Percentiles rank a stretch among this genome's conserved stretches.
phyloP scores from a whole-genome alignment of 2,888 invertebrate genomes.

The Hyalella azteca region DNA sequence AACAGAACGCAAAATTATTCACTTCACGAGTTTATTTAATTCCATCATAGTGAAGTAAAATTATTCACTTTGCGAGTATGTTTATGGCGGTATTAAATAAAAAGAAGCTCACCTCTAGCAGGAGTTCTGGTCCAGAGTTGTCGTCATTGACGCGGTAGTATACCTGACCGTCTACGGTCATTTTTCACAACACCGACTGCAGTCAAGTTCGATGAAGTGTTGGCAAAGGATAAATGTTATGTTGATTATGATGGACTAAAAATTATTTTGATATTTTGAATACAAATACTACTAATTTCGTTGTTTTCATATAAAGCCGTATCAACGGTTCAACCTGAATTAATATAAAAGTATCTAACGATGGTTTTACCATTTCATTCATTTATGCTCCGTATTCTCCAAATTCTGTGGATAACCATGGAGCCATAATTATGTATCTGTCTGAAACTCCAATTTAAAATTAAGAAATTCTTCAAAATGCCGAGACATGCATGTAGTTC shows the following conservation, averaged over 20 bases:
- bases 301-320: not conserved
- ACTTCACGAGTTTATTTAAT: too few relatives aligned
- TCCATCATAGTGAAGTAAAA: too few relatives aligned
- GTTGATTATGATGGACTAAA: not conserved
- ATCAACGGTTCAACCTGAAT: not conserved
- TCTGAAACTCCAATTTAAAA: too few relatives aligned
- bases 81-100: too few relatives aligned
- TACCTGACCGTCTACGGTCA: constrained; percentile 41
- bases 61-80: too few relatives aligned
- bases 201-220: not conserved
- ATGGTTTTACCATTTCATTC: not conserved
- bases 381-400: too few relatives aligned
- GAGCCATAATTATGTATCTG: too few relatives aligned
- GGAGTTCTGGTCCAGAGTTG: constrained; percentile 50
- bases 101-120: constrained; percentile 44
- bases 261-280: not conserved
- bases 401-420: too few relatives aligned
- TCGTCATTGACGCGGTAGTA: constrained; percentile 51
- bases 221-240: not conserved
- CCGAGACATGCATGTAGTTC: too few relatives aligned
- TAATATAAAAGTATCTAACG: not conserved
- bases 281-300: not conserved
- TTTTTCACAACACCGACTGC: not conserved
- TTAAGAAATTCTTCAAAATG: too few relatives aligned
- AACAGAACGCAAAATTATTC: too few relatives aligned